These are phyloP conservation scores for Ptychochromis oligacanthus DNA, from an alignment of 2,113 vertebrate genomes.

Conservation along the genomic window DNA sequence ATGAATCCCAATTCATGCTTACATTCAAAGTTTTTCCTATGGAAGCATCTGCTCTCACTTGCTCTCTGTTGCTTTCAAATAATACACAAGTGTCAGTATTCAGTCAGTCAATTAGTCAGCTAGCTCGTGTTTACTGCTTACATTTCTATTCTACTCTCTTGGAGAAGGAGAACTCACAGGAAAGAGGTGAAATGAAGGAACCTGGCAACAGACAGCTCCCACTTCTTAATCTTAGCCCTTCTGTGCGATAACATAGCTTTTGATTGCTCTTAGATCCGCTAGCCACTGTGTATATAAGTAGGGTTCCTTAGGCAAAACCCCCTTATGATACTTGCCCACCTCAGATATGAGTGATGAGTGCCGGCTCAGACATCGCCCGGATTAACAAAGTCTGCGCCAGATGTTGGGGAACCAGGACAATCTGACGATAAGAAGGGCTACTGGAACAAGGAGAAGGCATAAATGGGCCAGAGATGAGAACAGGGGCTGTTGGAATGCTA, in stretches of 20 bases:
- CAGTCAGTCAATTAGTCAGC: neutral
- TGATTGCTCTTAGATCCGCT: too few relatives aligned
- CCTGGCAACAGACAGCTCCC: conserved; percentile 36
- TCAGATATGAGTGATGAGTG: too few relatives aligned
- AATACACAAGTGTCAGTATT: neutral
- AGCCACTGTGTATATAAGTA: too few relatives aligned
- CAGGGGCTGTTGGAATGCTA: too few relatives aligned
- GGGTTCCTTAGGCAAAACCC: too few relatives aligned
- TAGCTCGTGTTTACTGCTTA: neutral
- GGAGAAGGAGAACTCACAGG: neutral
- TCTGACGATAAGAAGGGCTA: too few relatives aligned
- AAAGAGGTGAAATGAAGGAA: conserved; percentile 20
- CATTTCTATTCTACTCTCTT: neutral
- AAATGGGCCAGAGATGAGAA: too few relatives aligned
- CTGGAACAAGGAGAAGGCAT: too few relatives aligned
- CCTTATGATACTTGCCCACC: too few relatives aligned
- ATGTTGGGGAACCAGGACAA: too few relatives aligned
- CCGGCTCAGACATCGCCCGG: too few relatives aligned
- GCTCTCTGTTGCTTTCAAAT: neutral
- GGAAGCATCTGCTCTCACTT: neutral
- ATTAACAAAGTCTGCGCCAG: too few relatives aligned
- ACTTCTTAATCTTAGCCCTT: conserved; percentile 29
- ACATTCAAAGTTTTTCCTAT: neutral
- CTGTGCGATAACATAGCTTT: conserved; percentile 19
- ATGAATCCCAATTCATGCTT: neutral